Evolutionary conservation across 2,113 vertebrate species (phyloP).

Genomic region (Trinectes maculatus): DNA sequence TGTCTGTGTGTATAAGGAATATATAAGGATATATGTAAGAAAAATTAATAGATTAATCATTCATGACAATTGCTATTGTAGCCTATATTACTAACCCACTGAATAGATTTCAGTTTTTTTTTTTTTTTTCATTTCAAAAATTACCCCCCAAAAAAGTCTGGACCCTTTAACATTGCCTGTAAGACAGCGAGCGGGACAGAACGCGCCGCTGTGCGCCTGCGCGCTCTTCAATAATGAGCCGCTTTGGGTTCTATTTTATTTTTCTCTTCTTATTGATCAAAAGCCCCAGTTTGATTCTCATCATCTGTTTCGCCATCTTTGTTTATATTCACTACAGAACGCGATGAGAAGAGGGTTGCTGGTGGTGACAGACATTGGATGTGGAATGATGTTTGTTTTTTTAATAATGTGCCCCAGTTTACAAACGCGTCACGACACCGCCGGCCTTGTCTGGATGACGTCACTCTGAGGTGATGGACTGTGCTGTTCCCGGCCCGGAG

Average conservation of each 20-base stretch:
- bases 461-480: constrained; percentile 59
- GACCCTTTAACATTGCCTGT: neutral
- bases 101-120: no score
- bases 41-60: no score
- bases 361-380: neutral
- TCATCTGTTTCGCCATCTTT: constrained; percentile 70
- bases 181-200: constrained; percentile 13
- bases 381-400: neutral
- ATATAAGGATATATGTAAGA: no score
- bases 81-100: no score
- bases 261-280: constrained; percentile 72
- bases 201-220: constrained; percentile 35
- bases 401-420: neutral
- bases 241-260: constrained; percentile 74
- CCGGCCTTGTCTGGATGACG: constrained; percentile 63
- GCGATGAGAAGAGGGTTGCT: constrained; percentile 18
- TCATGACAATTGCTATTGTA: no score
- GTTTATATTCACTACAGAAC: constrained; percentile 75
- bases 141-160: neutral
- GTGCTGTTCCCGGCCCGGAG: constrained; percentile 67
- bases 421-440: constrained; percentile 42
- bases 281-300: constrained; percentile 71
- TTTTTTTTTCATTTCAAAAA: no score
- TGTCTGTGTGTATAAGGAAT: no score
- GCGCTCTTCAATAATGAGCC: constrained; percentile 61